phyloP scores from a whole-genome alignment of 2,113 vertebrate genomes.

The Phyllostomus discolor region DNA sequence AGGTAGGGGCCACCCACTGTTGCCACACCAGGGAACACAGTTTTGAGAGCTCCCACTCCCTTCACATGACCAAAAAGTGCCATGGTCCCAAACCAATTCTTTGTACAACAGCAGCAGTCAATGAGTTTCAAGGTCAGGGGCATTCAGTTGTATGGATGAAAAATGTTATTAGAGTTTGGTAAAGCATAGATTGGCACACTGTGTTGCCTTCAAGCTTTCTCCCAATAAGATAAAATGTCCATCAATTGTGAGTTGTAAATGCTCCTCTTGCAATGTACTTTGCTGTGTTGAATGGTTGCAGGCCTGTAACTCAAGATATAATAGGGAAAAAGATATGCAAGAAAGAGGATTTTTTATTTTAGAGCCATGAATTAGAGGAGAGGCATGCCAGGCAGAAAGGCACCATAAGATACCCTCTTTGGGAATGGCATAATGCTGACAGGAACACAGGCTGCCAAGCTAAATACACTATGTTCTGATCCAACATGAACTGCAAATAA shows the following conservation, averaged over 20 bases:
- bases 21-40: neutral
- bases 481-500: conserved; percentile 33
- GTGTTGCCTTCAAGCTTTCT: neutral
- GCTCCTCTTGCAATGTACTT: neutral
- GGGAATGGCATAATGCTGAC: conserved; percentile 48
- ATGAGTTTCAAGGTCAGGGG: neutral
- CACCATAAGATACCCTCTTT: conserved; percentile 22
- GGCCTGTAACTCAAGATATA: neutral
- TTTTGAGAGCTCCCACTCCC: neutral
- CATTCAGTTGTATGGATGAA: neutral
- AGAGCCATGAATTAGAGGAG: neutral
- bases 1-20: neutral
- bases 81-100: neutral
- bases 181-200: neutral
- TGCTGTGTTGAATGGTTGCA: neutral
- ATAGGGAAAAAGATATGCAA: neutral
- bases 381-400: conserved; percentile 9
- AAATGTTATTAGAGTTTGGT: neutral
- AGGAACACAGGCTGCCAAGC: conserved; percentile 53
- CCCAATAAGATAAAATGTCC: conserved; percentile 18
- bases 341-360: neutral
- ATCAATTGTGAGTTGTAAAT: neutral
- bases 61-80: neutral
- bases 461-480: conserved; percentile 51
- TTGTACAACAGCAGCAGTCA: neutral